Base-by-base conservation (phyloP, 2,797 vertebrate genomes). In the Hyperoplus lanceolatus region DNA sequence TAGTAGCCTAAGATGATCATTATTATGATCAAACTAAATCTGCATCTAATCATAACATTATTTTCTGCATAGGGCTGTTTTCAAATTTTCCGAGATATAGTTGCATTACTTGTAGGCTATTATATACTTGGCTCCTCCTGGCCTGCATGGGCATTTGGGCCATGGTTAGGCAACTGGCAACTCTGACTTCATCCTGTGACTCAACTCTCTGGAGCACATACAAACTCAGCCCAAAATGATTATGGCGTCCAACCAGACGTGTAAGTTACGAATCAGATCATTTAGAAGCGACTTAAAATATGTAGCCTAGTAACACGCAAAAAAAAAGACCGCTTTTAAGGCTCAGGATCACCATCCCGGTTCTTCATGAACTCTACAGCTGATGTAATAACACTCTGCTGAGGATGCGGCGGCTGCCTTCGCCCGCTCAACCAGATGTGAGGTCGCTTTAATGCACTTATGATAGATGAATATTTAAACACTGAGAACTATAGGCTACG, bases 381-480 rank as follows among this genome's bases (percentile, higher is more conserved):
- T 82, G 81, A 48, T 1, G 73, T 56, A 65, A 6, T 1, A 12
- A 76, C 60, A n/a, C 86, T 36, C 38, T 29, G 68, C 54, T 2
- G 42, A 0, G 87, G 81, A 69, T 76, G 74, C 65, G 5, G 76
- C 36, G 56, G 64, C 61, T 56, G 78, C 79, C 76, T 16, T 60
- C 61, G 53, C 64, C 79, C 79, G 76, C 75, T 45, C 16, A 62
- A 21, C 46, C 79, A 78, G 86, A 79, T 70, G 85, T 71, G 64
- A 61, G 46, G 18, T 54, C 62, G 60, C 21, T 42, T 29, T 14
- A 16, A 8, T 0, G 14, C 8, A 0, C 21, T 21, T 4, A 45
- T 45, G 43, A 45, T 8, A 4, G 39, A 38, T 59, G 0, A 29
- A 14, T 1, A 4, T 2, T 10, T 1, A 59, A 78, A 74, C 77